Percentiles rank a stretch among this genome's conserved stretches.
phyloP scores from a whole-genome alignment of 2,797 vertebrate genomes.

The Xiphophorus birchmanni region DNA sequence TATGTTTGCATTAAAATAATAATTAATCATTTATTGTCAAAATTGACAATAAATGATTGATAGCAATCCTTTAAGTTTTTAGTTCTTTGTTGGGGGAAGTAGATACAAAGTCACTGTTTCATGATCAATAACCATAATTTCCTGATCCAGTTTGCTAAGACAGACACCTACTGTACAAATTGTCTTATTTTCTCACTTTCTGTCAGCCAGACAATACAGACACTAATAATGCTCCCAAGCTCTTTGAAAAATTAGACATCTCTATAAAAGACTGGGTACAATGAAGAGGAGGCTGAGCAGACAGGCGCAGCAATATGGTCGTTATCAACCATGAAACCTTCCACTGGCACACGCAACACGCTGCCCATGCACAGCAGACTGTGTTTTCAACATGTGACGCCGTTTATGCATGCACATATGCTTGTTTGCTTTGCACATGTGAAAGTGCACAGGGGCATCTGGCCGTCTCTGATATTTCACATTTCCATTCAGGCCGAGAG shows the following conservation, averaged over 20 bases:
- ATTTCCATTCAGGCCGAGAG: slow-evolving; percentile 63
- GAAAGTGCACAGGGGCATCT: slow-evolving; percentile 52
- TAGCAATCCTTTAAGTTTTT: not conserved
- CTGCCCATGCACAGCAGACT: not conserved
- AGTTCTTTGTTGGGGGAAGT: not conserved
- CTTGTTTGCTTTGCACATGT: slow-evolving; percentile 33
- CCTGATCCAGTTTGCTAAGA: not conserved
- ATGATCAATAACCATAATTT: not conserved
- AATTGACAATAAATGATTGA: too few relatives aligned
- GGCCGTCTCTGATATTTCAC: slow-evolving; percentile 52
- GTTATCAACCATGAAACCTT: slow-evolving; percentile 26
- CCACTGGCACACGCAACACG: not conserved
- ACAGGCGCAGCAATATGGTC: slow-evolving; percentile 20
- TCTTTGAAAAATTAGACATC: not conserved
- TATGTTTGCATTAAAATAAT: not conserved
- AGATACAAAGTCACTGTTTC: slow-evolving; percentile 1
- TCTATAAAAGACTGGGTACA: not conserved
- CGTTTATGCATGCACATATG: slow-evolving; percentile 9
- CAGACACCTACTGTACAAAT: not conserved
- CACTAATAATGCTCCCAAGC: not conserved
- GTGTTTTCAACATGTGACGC: slow-evolving; percentile 4
- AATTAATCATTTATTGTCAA: not conserved
- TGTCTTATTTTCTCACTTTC: not conserved
- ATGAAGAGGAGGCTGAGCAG: not conserved
- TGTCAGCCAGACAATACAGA: not conserved